Conservation (phyloP, 2,888 invertebrate species). For the Athalia circularis region DNA sequence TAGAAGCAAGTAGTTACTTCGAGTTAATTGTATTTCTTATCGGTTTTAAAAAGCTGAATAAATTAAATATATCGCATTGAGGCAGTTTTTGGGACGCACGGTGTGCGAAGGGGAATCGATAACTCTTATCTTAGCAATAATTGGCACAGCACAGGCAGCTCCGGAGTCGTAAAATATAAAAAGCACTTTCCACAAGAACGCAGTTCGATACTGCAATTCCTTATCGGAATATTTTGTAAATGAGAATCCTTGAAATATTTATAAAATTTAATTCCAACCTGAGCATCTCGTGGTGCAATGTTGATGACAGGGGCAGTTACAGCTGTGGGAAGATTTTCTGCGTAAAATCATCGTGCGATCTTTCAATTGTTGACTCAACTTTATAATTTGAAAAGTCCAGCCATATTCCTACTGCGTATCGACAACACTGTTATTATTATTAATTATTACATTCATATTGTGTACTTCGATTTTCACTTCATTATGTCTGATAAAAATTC, state of each 20-base stretch:
- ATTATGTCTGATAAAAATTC: too few species aligned
- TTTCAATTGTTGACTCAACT: too few species aligned
- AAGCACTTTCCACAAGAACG: not conserved
- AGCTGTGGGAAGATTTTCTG: slow-evolving; percentile 64
- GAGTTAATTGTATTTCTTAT: too few species aligned
- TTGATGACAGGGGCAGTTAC: slow-evolving; percentile 71
- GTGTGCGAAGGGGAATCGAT: not conserved
- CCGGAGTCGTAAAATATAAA: not conserved
- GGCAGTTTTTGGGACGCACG: not conserved
- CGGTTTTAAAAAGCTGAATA: too few species aligned
- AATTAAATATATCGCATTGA: too few species aligned
- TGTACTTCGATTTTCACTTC: too few species aligned
- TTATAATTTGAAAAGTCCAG: not conserved
- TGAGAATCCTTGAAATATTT: not conserved
- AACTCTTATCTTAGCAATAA: not conserved
- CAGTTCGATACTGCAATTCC: not conserved
- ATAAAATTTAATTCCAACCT: slow-evolving; percentile 58
- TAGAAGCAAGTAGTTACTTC: too few species aligned
- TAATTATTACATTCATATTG: too few species aligned
- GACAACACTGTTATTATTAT: too few species aligned
- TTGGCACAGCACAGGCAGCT: too few species aligned
- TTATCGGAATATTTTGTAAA: not conserved
- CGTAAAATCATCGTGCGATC: slow-evolving; percentile 60
- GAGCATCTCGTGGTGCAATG: slow-evolving; percentile 70
- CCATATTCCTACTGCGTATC: not conserved